Evolutionary conservation across 2,888 invertebrate genomes (phyloP).

Genomic region (Sepiola atlantica): DNA sequence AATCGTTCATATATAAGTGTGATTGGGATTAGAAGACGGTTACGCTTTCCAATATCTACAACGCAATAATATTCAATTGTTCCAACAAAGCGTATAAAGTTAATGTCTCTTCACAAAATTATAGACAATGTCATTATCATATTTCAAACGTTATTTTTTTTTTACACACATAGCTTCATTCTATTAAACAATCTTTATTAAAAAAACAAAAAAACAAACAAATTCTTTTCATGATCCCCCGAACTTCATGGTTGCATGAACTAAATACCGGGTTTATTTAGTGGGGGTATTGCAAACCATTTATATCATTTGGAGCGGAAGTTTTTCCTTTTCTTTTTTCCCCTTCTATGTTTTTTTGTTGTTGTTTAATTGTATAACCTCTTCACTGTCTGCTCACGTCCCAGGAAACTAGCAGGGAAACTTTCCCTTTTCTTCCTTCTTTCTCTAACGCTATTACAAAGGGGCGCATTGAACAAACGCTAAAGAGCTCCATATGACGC

Average conservation of each 20-base stretch:
- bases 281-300: not conserved
- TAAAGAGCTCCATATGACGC: conserved; percentile 32
- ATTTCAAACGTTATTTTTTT: not conserved
- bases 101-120: not conserved
- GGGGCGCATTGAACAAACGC: not conserved
- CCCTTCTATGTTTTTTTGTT: no score
- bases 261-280: not conserved
- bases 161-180: not conserved
- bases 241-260: not conserved
- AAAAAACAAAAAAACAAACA: no score
- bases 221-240: not conserved
- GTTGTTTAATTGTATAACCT: not conserved
- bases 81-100: no score
- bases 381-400: not conserved
- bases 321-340: not conserved
- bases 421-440: not conserved
- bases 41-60: no score
- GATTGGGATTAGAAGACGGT: no score
- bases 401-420: not conserved
- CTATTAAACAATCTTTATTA: not conserved
- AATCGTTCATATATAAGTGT: no score
- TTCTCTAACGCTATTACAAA: not conserved
- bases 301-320: not conserved
- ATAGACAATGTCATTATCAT: not conserved
- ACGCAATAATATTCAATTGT: no score